Base-by-base conservation (phyloP, 2,797 vertebrate genomes). In the Carcharodon carcharias region DNA sequence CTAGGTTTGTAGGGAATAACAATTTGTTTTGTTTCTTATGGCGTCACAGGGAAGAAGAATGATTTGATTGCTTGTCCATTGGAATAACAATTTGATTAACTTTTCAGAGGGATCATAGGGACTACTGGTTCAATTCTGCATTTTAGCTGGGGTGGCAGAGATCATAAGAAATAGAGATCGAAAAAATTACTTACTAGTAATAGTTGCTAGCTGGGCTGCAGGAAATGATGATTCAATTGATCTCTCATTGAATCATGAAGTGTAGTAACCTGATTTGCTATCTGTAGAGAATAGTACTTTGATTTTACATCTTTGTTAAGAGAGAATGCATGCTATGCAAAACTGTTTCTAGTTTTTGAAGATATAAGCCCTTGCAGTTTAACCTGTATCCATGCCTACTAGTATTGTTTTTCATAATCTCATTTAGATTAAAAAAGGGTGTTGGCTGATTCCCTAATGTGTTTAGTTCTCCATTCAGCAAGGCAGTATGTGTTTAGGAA, bases 391-490 rank as follows among this genome's bases (percentile, higher is more conserved):
- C 94, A 77, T 95, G 65, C 45, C 71, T 54, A 28, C 69, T 95
- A 69, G 69, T 56, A 54, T 73, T 31, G 26, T 71, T 77, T 71
- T 77, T 77, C 69, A 58, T 77, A 56, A 77, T 95, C 69, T 56
- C n/a, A n/a, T 56, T 56, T 56, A 8, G 69, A 73, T 54, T 12
- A 54, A 54, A 95, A 56, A 77, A 92, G 89, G 94, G 94, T 45
- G 69, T 95, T 71, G 94, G 69, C 94, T 77, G 31, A 95, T 95
- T 77, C 69, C 28, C 35, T 92, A 67, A 93, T 93, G 63, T 93
- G 91, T 45, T n/a, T 21, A 23, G 26, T 23, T 93, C 91, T 65
- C n/a, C 91, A 67, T 45, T 21, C 40, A 11, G 63, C 91, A 93
- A 93, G 61, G 21, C 21, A 93, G n/a, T 12, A 56, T 77, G 58